Conservation (phyloP, 2,113 vertebrate genomes). For the Scopus umbretta region DNA sequence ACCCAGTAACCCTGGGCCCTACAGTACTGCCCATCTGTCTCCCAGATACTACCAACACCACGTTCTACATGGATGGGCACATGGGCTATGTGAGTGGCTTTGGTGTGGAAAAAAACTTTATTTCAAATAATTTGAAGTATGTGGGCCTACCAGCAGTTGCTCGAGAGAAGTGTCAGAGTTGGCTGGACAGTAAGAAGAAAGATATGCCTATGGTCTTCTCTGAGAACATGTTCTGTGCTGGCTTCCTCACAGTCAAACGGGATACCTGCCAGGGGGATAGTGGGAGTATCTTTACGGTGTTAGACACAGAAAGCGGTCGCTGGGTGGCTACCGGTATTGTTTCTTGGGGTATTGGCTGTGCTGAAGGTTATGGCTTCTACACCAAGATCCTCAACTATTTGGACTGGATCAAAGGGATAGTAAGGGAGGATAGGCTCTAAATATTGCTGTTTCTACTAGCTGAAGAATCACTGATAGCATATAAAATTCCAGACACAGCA, state of each 20-base stretch:
- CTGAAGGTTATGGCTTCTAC: constrained; percentile 75
- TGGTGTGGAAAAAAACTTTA: constrained; percentile 61
- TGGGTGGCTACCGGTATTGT: constrained; percentile 77
- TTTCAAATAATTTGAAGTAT: constrained; percentile 58
- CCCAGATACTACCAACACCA: constrained; percentile 63
- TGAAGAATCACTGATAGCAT: neutral
- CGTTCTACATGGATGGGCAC: neutral
- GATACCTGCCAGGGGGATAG: constrained; percentile 81
- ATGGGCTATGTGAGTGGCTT: constrained; percentile 86
- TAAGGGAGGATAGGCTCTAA: constrained; percentile 20
- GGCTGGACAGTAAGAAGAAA: constrained; percentile 12
- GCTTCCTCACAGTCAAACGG: neutral
- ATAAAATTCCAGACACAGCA: neutral
- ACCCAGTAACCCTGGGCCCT: constrained; percentile 73
- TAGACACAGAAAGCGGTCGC: neutral
- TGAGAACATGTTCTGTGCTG: constrained; percentile 80
- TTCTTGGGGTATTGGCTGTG: constrained; percentile 77
- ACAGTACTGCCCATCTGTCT: constrained; percentile 85
- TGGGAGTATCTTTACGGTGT: constrained; percentile 58
- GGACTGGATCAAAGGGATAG: constrained; percentile 75
- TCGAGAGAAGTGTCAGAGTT: constrained; percentile 4
- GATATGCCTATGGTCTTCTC: constrained; percentile 51
- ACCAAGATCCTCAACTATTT: constrained; percentile 75
- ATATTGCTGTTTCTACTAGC: neutral
- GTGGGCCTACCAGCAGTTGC: constrained; percentile 63